A percentile compares a stretch with the other conserved stretches of the same genome.
phyloP scores from a whole-genome alignment of 2,113 vertebrate species.

The Aptenodytes forsteri region DNA sequence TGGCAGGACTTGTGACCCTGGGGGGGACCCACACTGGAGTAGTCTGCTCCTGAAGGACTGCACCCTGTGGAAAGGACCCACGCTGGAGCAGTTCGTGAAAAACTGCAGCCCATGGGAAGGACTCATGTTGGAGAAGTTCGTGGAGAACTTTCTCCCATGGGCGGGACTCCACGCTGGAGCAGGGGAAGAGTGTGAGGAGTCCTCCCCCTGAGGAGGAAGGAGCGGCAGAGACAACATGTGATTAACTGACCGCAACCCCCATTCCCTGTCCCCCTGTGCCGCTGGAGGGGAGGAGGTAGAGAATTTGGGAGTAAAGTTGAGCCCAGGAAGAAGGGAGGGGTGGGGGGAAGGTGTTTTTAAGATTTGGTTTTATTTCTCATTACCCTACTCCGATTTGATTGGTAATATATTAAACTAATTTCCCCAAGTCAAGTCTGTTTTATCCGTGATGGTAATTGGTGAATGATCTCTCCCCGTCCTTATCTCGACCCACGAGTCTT shows the following conservation, averaged over 20 bases:
- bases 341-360: background rate
- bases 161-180: no score
- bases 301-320: background rate
- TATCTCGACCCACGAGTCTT: background rate
- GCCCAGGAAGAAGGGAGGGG: background rate
- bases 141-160: background rate
- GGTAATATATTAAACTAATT: background rate
- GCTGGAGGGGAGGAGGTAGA: background rate
- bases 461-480: background rate
- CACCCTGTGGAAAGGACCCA: no score
- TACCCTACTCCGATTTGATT: background rate
- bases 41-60: no score
- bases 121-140: background rate
- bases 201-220: background rate
- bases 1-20: no score
- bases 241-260: background rate
- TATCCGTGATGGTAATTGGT: background rate
- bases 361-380: background rate
- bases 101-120: no score
- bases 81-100: background rate
- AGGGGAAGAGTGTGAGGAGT: background rate
- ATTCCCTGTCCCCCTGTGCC: background rate
- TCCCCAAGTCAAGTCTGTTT: background rate
- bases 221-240: background rate
- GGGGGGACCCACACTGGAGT: no score